phyloP scores from a whole-genome alignment of 1,140 invertebrate species.

The Tyrophagus putrescentiae region DNA sequence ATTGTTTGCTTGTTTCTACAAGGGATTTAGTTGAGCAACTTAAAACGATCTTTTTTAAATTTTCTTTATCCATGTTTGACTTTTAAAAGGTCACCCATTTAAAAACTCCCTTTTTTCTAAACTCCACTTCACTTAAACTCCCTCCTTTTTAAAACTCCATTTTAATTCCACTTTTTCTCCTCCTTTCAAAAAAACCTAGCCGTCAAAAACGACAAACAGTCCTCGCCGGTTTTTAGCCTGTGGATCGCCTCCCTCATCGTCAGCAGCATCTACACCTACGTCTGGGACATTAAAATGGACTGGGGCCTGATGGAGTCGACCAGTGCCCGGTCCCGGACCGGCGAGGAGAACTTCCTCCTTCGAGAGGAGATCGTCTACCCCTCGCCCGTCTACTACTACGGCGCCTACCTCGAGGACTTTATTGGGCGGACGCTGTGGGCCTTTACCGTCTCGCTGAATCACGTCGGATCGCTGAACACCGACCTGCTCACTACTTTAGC shows the following conservation, averaged over 20 bases:
- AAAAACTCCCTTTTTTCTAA: no score
- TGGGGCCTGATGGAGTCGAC: constrained; percentile 88
- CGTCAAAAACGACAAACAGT: constrained; percentile 16
- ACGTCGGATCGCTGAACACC: constrained; percentile 56
- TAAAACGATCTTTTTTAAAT: constrained; percentile 11
- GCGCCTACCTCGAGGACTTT: constrained; percentile 90
- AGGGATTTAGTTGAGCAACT: no score
- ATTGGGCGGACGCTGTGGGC: constrained; percentile 84
- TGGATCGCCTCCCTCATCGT: constrained; percentile 59
- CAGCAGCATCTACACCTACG: constrained; percentile 67
- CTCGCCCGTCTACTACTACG: constrained; percentile 66
- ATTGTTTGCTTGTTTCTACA: no score
- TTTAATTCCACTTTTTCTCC: no score
- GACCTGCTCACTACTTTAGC: constrained; percentile 78
- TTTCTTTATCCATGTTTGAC: not conserved
- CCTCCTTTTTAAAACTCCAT: no score
- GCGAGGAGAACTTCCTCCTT: constrained; percentile 33
- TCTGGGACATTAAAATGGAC: constrained; percentile 96
- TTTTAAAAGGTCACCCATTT: not conserved
- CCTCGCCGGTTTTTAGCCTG: constrained; percentile 61
- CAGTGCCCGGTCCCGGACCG: not conserved
- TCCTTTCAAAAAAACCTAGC: no score
- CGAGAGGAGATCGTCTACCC: constrained; percentile 50
- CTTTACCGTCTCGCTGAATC: constrained; percentile 65
- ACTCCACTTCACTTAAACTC: no score